Evolutionary conservation across 1,140 invertebrate species (phyloP), one percentile per base, ranked within the genome.

Genomic region (Trinorchestia longiramus): DNA sequence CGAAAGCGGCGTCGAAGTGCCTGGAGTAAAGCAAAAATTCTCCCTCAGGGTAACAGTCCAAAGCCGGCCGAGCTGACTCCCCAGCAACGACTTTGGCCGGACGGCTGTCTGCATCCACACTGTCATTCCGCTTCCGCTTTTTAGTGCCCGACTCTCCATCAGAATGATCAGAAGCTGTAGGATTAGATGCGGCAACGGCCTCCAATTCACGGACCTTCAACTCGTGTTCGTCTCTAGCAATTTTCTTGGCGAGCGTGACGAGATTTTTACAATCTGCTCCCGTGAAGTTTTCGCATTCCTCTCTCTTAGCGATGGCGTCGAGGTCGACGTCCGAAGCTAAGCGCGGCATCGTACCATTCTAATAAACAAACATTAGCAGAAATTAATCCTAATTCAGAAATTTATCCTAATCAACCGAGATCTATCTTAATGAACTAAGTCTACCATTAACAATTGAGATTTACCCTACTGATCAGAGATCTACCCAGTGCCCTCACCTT

Each of bases 241-340:
- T 98, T 97, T 99, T 98, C 96, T 98, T 98, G 0, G 99, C 98
- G 43, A 99, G 97, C 43, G 99, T 98, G 41, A 98, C 98, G 77
- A 99, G 97, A 94, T 97, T 97, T 96, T 96, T 96, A 95, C 96
- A 97, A 98, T 99, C 99, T n/a, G 99, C 99, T 95, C 99, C 99
- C 0, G 98, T 99, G 96, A 98, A 99, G 47, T 98, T 98, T 62
- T 98, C 98, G 96, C 98, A 98, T 94, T 98, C 97, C 6, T 97
- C 97, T 6, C 44, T 42, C 19, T 47, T 42, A 87, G 98, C 98
- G 87, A 99, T 97, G 43, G 97, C 97, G 96, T 98, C 97, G 44
- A 99, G 97, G 97, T 98, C 97, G 0, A 99, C 98, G 97, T 99
- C 99, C 0, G 98, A 97, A 0, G 96, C 96, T 6, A 96, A 40